Evolutionary conservation across 2,113 vertebrate species (phyloP).

Genomic region (Thalassarche chlororhynchos): DNA sequence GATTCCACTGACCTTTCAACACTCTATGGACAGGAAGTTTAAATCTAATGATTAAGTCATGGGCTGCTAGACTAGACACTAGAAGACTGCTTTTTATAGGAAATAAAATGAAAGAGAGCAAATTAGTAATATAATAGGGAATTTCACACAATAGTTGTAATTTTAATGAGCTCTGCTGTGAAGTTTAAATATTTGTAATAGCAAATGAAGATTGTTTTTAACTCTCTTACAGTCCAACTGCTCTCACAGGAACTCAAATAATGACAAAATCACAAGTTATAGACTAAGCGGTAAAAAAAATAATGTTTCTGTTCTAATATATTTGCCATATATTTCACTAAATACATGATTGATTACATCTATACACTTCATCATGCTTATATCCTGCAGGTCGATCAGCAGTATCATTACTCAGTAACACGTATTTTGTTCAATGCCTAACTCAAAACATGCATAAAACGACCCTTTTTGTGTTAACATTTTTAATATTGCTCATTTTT

Average conservation of each 20-base stretch:
- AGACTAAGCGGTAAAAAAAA: background rate
- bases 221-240: background rate
- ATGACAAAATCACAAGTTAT: background rate
- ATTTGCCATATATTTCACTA: background rate
- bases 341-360: background rate
- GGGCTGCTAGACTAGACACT: background rate
- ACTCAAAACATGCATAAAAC: background rate
- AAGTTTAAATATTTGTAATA: conserved; percentile 32
- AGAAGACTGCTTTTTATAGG: conserved; percentile 3
- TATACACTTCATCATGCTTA: background rate
- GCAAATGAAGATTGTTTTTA: background rate
- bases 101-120: conserved; percentile 20
- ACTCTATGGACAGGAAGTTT: conserved; percentile 36
- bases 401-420: background rate
- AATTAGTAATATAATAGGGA: background rate
- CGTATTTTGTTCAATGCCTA: background rate
- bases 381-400: background rate
- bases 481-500: background rate
- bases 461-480: background rate
- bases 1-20: conserved; percentile 60
- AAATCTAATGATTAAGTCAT: conserved; percentile 59
- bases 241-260: background rate
- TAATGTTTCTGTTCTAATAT: background rate
- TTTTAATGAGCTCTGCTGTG: background rate
- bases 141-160: background rate